Conservation (phyloP, 1,140 invertebrate species). For the Panulirus ornatus region DNA sequence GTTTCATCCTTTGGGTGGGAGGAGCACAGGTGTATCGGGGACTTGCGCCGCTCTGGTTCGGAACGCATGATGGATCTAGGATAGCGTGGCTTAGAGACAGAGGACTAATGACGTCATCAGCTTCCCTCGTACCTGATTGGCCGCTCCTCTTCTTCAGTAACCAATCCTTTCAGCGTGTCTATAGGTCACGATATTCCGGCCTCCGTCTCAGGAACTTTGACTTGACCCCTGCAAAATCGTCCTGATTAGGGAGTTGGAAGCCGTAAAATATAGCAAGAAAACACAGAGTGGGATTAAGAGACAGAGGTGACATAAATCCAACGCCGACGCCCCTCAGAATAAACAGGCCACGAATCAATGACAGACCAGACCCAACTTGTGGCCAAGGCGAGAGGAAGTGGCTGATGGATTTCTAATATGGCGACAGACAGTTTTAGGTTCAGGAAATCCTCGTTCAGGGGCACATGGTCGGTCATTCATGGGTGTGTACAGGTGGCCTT, state of each 20-base stretch:
- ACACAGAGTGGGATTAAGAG: slow-evolving; percentile 51
- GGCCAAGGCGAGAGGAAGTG: no score
- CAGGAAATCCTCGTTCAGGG: no score
- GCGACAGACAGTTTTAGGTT: no score
- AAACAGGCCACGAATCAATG: slow-evolving; percentile 45
- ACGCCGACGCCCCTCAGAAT: background rate
- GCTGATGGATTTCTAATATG: no score
- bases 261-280: slow-evolving; percentile 34
- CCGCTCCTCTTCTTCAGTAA: slow-evolving; percentile 38
- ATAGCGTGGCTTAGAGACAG: slow-evolving; percentile 60
- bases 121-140: slow-evolving; percentile 46
- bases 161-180: slow-evolving; percentile 40
- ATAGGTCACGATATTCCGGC: slow-evolving; percentile 44
- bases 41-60: slow-evolving; percentile 35
- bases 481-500: no score
- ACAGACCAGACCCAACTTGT: slow-evolving; percentile 17
- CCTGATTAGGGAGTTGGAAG: slow-evolving; percentile 51
- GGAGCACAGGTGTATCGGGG: slow-evolving; percentile 15
- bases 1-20: slow-evolving; percentile 9
- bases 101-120: slow-evolving; percentile 55
- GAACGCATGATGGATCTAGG: slow-evolving; percentile 55
- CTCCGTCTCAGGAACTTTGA: slow-evolving; percentile 46
- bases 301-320: slow-evolving; percentile 28
- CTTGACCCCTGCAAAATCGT: slow-evolving; percentile 56
- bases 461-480: no score